Evolutionary conservation across 2,888 invertebrate species (phyloP).

Genomic region (Ophioninae sp.): DNA sequence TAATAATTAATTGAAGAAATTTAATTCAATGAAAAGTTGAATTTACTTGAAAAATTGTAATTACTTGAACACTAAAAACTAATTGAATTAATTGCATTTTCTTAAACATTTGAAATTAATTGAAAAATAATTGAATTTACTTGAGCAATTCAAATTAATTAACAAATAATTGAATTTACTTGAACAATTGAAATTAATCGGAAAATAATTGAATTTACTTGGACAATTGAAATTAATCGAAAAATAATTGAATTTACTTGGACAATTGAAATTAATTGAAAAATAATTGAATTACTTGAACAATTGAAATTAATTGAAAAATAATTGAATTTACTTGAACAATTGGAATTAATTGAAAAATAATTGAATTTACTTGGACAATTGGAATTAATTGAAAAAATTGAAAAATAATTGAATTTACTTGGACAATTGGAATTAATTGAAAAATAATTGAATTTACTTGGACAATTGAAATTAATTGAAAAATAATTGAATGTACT

Average conservation of each 20-base stretch:
- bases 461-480: no score
- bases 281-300: not conserved
- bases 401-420: no score
- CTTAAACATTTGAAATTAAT: not conserved
- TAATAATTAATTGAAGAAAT: not conserved
- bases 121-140: not conserved
- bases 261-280: no score
- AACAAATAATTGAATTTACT: not conserved
- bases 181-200: no score
- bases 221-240: not conserved
- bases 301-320: slow-evolving; percentile 7
- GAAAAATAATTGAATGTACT: no score
- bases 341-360: no score
- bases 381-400: not conserved
- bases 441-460: no score
- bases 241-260: not conserved
- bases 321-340: no score
- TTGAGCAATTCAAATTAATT: not conserved
- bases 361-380: not conserved
- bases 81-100: not conserved
- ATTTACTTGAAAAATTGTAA: no score
- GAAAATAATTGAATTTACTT: not conserved
- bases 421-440: not conserved
- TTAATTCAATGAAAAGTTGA: no score
- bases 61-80: no score